Evolutionary conservation across 2,113 vertebrate species (phyloP), one percentile per base, ranked within the genome.

Genomic region (Podilymbus podiceps): DNA sequence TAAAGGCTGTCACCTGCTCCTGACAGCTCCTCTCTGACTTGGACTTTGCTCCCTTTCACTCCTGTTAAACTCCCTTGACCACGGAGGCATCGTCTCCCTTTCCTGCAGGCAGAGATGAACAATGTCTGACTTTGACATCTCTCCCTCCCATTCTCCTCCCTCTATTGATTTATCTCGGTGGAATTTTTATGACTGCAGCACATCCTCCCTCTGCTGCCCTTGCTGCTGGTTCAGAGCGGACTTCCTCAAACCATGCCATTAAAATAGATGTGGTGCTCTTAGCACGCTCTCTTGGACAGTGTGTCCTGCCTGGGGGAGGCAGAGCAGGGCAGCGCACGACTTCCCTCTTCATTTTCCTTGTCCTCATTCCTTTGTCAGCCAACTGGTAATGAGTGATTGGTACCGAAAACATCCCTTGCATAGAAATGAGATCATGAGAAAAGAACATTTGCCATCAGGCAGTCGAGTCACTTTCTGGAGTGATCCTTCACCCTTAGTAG

Each of bases 171-270:
- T 89, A 85, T 89, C 86, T 90, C 2, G 0, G 80, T 92, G 87
- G 80, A 94, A 93, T 91, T 94, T 95, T 96, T 92, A 97, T 88
- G 87, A 85, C 91, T 83, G 89, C 95, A 97, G 89, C 81, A 88
- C 60, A 90, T 53, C 89, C 95, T 92, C 86, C 86, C 81, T 20
- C 12, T 1, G 1, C 82, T 97, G 89, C 84, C 85, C 93, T 92
- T 6, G 2, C 72, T 91, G 90, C 93, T 47, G 52, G 50, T 78
- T 94, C n/a, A 3, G 76, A 90, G 83, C 44, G 1, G 28, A 49
- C 85, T 77, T 72, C 68, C 30, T 55, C 76, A 73, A 67, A 68
- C 46, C 19, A 2, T 2, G 60, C 77, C 3, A 4, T 63, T 83
- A 6, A 58, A 95, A 92, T 35, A 73, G 71, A 86, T 18, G 67